phyloP scores from a whole-genome alignment of 2,797 vertebrate genomes.

The Sebastes aleutianus region DNA sequence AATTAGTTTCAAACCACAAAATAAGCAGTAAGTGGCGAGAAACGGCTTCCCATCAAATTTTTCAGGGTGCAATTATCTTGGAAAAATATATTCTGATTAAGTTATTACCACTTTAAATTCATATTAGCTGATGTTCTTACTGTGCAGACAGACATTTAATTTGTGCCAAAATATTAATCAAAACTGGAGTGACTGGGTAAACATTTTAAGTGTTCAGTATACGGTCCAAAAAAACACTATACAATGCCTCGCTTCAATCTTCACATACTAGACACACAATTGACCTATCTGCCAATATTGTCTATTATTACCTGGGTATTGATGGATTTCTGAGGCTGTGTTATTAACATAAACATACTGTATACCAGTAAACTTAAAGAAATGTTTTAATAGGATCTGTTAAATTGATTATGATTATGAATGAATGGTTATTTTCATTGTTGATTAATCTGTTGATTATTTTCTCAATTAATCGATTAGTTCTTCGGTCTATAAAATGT shows the following conservation, averaged over 20 bases:
- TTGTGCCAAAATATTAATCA: slow-evolving; percentile 2
- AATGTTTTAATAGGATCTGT: too few species aligned
- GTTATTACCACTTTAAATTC: slow-evolving; percentile 12
- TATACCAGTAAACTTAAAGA: too few species aligned
- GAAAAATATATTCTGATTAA: slow-evolving; percentile 25
- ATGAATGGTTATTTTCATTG: too few species aligned
- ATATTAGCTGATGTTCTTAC: neutral
- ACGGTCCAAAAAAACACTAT: neutral
- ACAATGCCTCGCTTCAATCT: neutral
- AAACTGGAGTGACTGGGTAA: neutral
- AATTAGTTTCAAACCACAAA: slow-evolving; percentile 27
- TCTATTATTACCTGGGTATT: neutral
- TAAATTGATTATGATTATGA: too few species aligned
- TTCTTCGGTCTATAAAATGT: too few species aligned
- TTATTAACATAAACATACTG: too few species aligned
- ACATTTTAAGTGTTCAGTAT: slow-evolving; percentile 2
- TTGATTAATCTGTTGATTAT: too few species aligned
- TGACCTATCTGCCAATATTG: neutral
- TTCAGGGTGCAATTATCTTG: neutral
- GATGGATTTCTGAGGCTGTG: neutral
- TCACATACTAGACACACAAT: neutral
- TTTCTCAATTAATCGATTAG: too few species aligned
- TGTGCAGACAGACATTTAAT: slow-evolving; percentile 14
- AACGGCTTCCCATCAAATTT: neutral
- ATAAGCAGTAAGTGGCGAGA: neutral